Evolutionary conservation across 2,888 invertebrate genomes (phyloP).

Genomic region (Biston betularia): DNA sequence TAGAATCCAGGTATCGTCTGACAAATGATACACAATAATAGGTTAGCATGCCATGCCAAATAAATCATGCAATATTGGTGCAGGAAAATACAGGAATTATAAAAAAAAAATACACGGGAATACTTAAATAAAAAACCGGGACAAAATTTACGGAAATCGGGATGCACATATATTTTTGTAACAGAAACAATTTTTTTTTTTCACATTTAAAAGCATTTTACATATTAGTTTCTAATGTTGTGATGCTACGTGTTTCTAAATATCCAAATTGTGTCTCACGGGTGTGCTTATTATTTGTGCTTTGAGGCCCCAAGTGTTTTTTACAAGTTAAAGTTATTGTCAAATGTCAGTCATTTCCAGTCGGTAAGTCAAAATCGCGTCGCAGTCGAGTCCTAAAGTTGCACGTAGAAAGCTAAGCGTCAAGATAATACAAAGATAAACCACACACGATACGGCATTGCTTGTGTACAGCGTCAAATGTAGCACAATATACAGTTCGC

Average conservation of each 20-base stretch:
- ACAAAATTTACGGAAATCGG: conserved; percentile 31
- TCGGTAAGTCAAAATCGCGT: conserved; percentile 25
- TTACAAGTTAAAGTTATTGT: conserved; percentile 40
- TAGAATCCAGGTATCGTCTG: conserved; percentile 85
- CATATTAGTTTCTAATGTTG: conserved; percentile 39
- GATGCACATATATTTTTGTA: conserved; percentile 22
- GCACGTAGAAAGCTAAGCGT: conserved; percentile 82
- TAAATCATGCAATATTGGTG: conserved; percentile 76
- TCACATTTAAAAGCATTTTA: conserved; percentile 39
- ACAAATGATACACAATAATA: conserved; percentile 81
- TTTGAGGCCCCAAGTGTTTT: conserved; percentile 39
- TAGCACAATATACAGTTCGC: conserved; percentile 77
- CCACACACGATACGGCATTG: conserved; percentile 79
- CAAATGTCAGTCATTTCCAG: conserved; percentile 40
- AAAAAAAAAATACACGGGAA: conserved; percentile 49
- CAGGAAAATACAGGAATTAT: conserved; percentile 53
- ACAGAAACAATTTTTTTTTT: conserved; percentile 30
- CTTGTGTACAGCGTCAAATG: conserved; percentile 78
- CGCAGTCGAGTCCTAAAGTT: conserved; percentile 51
- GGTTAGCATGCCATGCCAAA: conserved; percentile 84
- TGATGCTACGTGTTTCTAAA: conserved; percentile 42
- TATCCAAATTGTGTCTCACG: conserved; percentile 40
- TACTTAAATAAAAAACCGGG: conserved; percentile 50
- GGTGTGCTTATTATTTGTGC: conserved; percentile 47
- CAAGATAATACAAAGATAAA: conserved; percentile 67